A percentile compares a stretch with the other conserved stretches of the same genome.
These are phyloP conservation scores for Tinea trinotella DNA, from an alignment of 2,888 invertebrate species.

Conservation along the genomic window DNA sequence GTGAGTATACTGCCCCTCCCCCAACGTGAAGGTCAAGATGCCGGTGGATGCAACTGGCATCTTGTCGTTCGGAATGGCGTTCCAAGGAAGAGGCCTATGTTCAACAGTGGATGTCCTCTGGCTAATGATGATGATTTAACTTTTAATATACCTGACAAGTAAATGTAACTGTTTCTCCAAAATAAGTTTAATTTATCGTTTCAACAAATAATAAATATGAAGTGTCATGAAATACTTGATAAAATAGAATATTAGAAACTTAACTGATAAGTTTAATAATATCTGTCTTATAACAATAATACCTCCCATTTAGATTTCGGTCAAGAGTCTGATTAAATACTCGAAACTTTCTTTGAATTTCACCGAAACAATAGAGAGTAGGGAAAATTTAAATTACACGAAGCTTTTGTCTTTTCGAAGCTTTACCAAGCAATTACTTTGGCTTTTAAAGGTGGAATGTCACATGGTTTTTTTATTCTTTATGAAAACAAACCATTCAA, in stretches of 20 bases:
- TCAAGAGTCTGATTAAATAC: conserved; percentile 13
- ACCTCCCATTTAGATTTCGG: conserved; percentile 4
- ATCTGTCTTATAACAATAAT: conserved; percentile 5
- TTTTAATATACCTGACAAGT: no score
- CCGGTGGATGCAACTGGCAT: no score
- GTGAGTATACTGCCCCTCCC: no score
- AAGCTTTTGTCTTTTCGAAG: conserved; percentile 7
- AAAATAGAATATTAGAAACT: background rate
- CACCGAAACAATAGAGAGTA: conserved; percentile 1
- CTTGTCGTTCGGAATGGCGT: no score
- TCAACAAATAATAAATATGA: background rate
- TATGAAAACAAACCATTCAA: background rate
- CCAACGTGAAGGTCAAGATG: no score
- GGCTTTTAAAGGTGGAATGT: background rate
- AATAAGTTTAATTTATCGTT: background rate
- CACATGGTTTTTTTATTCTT: background rate
- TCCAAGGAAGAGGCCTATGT: no score
- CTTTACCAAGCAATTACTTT: conserved; percentile 10
- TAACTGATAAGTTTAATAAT: background rate
- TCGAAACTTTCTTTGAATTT: conserved; percentile 8
- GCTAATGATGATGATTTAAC: no score
- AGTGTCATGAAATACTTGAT: background rate
- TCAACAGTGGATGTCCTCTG: no score
- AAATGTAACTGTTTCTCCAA: no score
- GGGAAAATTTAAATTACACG: conserved; percentile 11